These are phyloP conservation scores for Sclerurus mexicanus DNA, from an alignment of 2,113 vertebrate species.

Conservation along the genomic window DNA sequence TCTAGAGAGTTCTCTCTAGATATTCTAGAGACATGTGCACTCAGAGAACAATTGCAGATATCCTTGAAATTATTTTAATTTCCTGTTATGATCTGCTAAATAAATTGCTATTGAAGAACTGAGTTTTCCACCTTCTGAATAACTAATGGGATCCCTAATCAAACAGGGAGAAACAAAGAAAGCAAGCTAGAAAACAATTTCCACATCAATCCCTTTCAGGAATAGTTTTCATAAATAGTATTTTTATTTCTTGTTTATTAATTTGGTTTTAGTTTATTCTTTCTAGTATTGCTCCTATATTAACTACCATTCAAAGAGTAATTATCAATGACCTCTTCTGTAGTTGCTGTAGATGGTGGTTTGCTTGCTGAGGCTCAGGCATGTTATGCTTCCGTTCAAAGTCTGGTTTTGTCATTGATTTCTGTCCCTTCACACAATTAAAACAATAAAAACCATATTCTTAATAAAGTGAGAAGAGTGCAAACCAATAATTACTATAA, in stretches of 20 bases:
- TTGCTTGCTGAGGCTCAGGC: not conserved
- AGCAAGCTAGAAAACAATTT: not conserved
- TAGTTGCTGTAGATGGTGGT: not conserved
- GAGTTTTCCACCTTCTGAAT: not conserved
- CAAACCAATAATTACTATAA: not conserved
- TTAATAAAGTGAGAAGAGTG: not conserved
- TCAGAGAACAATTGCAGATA: not conserved
- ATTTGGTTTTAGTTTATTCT: not conserved
- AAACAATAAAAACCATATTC: not conserved
- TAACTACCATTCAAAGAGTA: not conserved
- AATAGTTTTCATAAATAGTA: not conserved
- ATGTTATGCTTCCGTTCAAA: not conserved
- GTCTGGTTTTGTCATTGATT: not conserved
- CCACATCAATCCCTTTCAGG: too few relatives aligned
- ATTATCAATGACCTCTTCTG: not conserved
- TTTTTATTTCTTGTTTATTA: not conserved
- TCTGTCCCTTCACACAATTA: not conserved
- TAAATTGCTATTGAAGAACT: not conserved
- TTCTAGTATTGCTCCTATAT: not conserved
- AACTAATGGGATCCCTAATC: not conserved
- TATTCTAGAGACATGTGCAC: not conserved
- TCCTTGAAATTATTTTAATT: not conserved
- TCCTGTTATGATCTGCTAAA: not conserved
- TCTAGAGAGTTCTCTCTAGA: too few relatives aligned
- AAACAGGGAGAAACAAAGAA: accelerated